Base-by-base conservation (phyloP, 2,888 invertebrate species). In the Diloba caeruleocephala region DNA sequence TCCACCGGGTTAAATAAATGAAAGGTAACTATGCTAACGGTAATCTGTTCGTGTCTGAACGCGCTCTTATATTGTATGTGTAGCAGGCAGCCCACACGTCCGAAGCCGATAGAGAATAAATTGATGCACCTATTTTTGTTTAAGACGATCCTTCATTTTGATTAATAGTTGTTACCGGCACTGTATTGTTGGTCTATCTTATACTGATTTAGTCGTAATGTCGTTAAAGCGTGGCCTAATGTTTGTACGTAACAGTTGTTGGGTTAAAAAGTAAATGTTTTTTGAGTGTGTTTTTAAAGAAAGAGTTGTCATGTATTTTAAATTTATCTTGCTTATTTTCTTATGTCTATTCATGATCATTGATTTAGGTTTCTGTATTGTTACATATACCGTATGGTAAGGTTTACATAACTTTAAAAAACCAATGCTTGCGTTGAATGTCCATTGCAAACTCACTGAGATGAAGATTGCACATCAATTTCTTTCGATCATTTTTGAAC, bases 151-250 rank as follows among this genome's bases (percentile, higher is more conserved):
- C 84, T 73, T 88, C 88, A 87, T 89, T 85, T 85, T 91, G 90
- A 91, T 90, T 89, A 89, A 91, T 90, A 77, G 85, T 76, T 56
- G 66, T 76, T 73, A 71, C 79, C 54, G 56, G 65, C 45, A 59
- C 79, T 25, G 62, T 76, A 84, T 84, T 81, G 84, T 84, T 84
- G 78, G 76, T 79, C 82, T 89, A 88, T 87, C 84, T 81, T 62
- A 74, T 72, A 69, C 76, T 84, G 86, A 90, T 90, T 87, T 87
- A 86, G 88, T 80, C 87, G 87, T 89, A 88, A 89, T 86, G 85
- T 81, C 79, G 78, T 81, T 85, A 82, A 87, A 87, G 83, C 76
- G 72, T 34, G 66, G 52, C 62, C 38, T 54, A 64, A 70, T 67
- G 53, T 38, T 49, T 36, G 45, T 54, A 49, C 12, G 57, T 44